Base-by-base conservation (phyloP, 2,113 vertebrate genomes). In the Myiagra hebetior region DNA sequence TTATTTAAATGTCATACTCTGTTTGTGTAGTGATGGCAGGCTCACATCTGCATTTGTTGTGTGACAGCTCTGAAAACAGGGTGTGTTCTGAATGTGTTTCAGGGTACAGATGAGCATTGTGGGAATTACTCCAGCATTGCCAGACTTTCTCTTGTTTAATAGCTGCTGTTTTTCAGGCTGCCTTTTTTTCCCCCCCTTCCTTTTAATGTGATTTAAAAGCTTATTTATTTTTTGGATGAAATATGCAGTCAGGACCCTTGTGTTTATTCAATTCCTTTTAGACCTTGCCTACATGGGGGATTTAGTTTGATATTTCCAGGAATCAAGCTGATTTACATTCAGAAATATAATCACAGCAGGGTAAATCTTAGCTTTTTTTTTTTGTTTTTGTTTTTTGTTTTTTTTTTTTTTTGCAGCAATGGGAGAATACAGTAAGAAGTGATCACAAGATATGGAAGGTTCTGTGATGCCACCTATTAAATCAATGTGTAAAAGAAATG, bases 1-100 rank as follows among this genome's bases (percentile, higher is more conserved):
- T 93, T 92, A 92, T 96, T 95, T 92, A 94, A 94, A 94, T 95
- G 92, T 93, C 95, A 86, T 93, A 69, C 62, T 96, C 79, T 93
- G 87, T 96, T 94, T 90, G 63, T 91, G 79, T 78, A 41, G 87
- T 46, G 83, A 68, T 89, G 95, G 92, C 85, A 96, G 55, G 72
- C 82, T 93, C 86, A 64, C 85, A 72, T 88, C 92, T 85, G 56
- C 82, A 37, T 91, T 91, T 93, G 83, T 89, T 93, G 86, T 91
- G 91, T 95, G 95, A 91, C 95, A 93, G 90, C 90, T 94, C 90
- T 92, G 90, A 81, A 95, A 96, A 86, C 76, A 88, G 72, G 88
- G 76, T 88, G 88, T 91, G 83, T 91, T 86, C 83, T 72, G 47
- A 93, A 44, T 5, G 35, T 50, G 44, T 92, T 81, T 93, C 88